Conservation (phyloP, 2,888 invertebrate species). For the Aplocera efformata region DNA sequence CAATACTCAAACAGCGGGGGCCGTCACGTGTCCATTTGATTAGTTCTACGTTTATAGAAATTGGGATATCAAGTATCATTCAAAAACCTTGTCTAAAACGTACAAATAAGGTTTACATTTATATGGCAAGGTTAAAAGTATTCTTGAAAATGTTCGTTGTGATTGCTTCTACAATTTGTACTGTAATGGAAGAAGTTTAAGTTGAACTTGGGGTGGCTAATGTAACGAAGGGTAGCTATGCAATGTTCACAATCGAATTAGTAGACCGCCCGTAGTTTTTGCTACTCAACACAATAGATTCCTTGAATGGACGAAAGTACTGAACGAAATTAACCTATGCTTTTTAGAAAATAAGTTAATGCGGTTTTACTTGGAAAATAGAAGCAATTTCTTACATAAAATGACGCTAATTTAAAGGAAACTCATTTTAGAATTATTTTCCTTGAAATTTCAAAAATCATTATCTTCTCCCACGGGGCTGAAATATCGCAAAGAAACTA, state of each 20-base stretch:
- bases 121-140: background rate
- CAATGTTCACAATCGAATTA: conserved; percentile 59
- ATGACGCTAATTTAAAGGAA: conserved; percentile 1
- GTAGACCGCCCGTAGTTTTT: conserved; percentile 71
- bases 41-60: conserved; percentile 59
- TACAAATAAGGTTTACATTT: background rate
- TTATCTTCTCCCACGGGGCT: too few relatives aligned
- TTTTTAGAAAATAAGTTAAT: conserved; percentile 30
- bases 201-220: conserved; percentile 6
- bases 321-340: conserved; percentile 48
- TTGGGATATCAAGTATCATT: conserved; percentile 29
- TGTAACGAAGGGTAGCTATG: conserved; percentile 1
- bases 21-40: conserved; percentile 65
- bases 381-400: conserved; percentile 10
- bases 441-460: too few relatives aligned
- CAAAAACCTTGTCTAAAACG: background rate
- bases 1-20: conserved; percentile 38
- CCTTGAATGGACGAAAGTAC: conserved; percentile 49
- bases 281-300: conserved; percentile 68
- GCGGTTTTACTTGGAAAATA: conserved; percentile 23
- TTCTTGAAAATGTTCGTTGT: conserved; percentile 1
- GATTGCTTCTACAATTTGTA: too few relatives aligned
- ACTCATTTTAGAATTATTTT: conserved; percentile 5
- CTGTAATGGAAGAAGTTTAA: background rate
- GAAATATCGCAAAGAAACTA: too few relatives aligned